phyloP scores from a whole-genome alignment of 2,888 invertebrate species.

The Diplolepis rosae region DNA sequence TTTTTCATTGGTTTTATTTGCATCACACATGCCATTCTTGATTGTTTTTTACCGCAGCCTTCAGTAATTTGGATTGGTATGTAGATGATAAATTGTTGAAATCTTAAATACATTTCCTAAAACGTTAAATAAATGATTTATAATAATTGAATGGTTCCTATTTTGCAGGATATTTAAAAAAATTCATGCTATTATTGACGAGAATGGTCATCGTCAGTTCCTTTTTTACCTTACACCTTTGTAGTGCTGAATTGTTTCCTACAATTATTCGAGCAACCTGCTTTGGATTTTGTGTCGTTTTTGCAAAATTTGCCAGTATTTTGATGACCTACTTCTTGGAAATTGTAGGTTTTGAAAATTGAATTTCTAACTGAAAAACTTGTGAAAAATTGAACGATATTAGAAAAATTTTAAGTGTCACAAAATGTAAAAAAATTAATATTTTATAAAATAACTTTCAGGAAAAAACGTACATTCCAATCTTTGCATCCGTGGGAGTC shows the following conservation, averaged over 20 bases:
- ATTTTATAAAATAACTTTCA: neutral
- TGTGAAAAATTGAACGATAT: too few species aligned
- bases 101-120: neutral
- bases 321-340: conserved; percentile 70
- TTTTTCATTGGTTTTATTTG: conserved; percentile 70
- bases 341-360: conserved; percentile 54
- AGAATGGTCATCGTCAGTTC: conserved; percentile 73
- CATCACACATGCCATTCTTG: conserved; percentile 68
- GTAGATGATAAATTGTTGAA: conserved; percentile 7
- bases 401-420: neutral
- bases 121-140: neutral
- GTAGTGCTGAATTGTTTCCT: conserved; percentile 71
- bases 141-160: neutral
- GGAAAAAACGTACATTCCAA: conserved; percentile 4
- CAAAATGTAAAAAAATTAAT: neutral
- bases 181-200: conserved; percentile 68
- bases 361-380: neutral
- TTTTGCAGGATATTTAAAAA: conserved; percentile 52
- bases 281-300: conserved; percentile 74
- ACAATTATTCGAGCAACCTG: conserved; percentile 70
- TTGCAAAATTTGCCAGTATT: conserved; percentile 74
- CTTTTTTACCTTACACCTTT: conserved; percentile 73
- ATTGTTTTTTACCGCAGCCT: conserved; percentile 52
- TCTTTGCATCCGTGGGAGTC: conserved; percentile 44
- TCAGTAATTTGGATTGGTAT: conserved; percentile 53